Evolutionary conservation across 2,113 vertebrate species (phyloP), one percentile per base, ranked within the genome.

Genomic region (Poecilia latipinna): DNA sequence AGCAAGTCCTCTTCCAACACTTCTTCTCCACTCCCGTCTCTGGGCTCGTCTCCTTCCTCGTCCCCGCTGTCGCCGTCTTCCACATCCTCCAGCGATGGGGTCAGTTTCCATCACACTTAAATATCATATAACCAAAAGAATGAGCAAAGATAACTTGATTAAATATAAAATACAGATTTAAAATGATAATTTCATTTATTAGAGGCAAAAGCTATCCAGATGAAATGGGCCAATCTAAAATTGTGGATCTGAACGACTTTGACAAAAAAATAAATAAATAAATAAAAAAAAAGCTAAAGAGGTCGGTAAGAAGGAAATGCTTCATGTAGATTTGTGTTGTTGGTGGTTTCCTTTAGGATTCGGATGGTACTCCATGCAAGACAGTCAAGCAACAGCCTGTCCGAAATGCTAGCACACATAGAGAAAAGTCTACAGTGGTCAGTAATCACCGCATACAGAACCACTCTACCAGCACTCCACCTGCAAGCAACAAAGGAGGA

Each of bases 341-440:
- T 69, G 35, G 33, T 67, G 60, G 1, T 70, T 62, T 65, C 24
- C 48, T n/a, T 1, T 76, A 98, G 98, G 98, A 99, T 94, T 99
- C 97, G 57, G 97, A 99, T 51, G 96, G 97, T 72, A 99, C 97
- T 71, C 97, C 97, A 8, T 97, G 95, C 92, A 99, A 98, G 93
- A 97, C 97, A 22, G 95, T 95, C 22, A 99, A 99, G 86, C 97
- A 98, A 70, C 95, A 96, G 90, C 92, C 95, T 75, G 95, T 94
- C 82, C 94, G 94, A 48, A 95, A 94, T 17, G 77, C 96, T 76
- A 81, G 94, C 12, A 77, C 91, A 78, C 96, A 90, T 94, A 95
- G 95, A 91, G 97, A 98, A 77, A 92, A 91, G 80, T 85, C 95
- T 32, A 88, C 93, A 73, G 94, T 93, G 4, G 90, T 88, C 62